A percentile compares a stretch with the other conserved stretches of the same genome.
Conservation (phyloP, 2,888 invertebrate genomes). For the Hirudinaria manillensis region DNA sequence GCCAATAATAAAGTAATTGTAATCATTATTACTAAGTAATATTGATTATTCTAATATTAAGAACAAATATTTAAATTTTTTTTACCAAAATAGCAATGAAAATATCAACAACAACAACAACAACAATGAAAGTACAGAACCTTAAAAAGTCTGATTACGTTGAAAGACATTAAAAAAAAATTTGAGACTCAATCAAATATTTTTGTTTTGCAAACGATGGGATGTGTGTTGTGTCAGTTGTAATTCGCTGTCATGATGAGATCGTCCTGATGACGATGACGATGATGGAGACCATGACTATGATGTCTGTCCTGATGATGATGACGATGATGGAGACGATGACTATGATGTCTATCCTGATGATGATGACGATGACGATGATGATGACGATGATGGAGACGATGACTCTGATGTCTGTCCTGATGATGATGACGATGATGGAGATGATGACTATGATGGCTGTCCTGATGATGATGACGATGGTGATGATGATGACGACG, state of each 20-base stretch:
- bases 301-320: neutral
- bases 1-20: too few relatives aligned
- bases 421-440: neutral
- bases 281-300: neutral
- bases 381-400: neutral
- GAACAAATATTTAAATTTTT: too few relatives aligned
- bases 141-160: too few relatives aligned
- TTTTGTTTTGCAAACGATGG: too few relatives aligned
- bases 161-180: too few relatives aligned
- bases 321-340: neutral
- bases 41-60: too few relatives aligned
- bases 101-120: too few relatives aligned
- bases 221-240: neutral
- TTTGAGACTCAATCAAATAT: too few relatives aligned
- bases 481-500: neutral
- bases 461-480: neutral
- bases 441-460: neutral
- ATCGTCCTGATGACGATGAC: slow-evolving; percentile 2
- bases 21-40: too few relatives aligned
- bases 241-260: neutral
- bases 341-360: neutral
- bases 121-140: too few relatives aligned
- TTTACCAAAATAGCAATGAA: too few relatives aligned
- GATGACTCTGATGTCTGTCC: neutral
- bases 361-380: neutral